A percentile compares a stretch with the other conserved stretches of the same genome.
These are phyloP conservation scores for Tachina grossa DNA, from an alignment of 2,888 invertebrate genomes.

Conservation along the genomic window DNA sequence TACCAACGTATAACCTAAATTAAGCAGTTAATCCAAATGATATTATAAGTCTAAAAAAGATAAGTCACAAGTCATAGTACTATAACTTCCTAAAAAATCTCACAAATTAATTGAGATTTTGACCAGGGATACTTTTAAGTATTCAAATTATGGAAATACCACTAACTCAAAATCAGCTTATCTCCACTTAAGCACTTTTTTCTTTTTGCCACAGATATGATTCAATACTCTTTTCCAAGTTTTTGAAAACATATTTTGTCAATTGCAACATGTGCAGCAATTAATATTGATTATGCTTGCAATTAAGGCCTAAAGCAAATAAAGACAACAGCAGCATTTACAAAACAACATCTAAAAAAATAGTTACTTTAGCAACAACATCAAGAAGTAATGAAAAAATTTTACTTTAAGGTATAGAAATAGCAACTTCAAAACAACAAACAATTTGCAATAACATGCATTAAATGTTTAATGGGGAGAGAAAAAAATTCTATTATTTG, in stretches of 20 bases:
- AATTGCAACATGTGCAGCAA: slow-evolving; percentile 72
- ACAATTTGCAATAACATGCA: slow-evolving; percentile 42
- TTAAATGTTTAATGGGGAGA: neutral
- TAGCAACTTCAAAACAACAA: slow-evolving; percentile 18
- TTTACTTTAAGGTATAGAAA: slow-evolving; percentile 30
- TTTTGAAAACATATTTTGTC: slow-evolving; percentile 66
- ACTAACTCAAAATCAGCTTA: too few species aligned
- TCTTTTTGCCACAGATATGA: neutral
- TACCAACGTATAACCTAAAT: too few species aligned
- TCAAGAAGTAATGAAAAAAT: slow-evolving; percentile 61
- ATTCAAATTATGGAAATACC: too few species aligned
- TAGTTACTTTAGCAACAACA: slow-evolving; percentile 36
- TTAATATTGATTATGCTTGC: slow-evolving; percentile 72
- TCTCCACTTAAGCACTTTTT: too few species aligned
- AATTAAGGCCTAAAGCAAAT: slow-evolving; percentile 69
- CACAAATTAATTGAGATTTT: too few species aligned
- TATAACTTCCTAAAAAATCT: too few species aligned
- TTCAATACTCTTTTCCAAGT: slow-evolving; percentile 6
- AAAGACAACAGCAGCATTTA: slow-evolving; percentile 35
- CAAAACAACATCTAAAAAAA: slow-evolving; percentile 4
- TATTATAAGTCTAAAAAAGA: too few species aligned
- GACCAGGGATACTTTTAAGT: too few species aligned
- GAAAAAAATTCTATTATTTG: slow-evolving; percentile 33
- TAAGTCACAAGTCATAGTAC: too few species aligned
- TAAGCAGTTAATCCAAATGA: too few species aligned